Conservation (phyloP, 2,113 vertebrate genomes). For the Canis aureus region DNA sequence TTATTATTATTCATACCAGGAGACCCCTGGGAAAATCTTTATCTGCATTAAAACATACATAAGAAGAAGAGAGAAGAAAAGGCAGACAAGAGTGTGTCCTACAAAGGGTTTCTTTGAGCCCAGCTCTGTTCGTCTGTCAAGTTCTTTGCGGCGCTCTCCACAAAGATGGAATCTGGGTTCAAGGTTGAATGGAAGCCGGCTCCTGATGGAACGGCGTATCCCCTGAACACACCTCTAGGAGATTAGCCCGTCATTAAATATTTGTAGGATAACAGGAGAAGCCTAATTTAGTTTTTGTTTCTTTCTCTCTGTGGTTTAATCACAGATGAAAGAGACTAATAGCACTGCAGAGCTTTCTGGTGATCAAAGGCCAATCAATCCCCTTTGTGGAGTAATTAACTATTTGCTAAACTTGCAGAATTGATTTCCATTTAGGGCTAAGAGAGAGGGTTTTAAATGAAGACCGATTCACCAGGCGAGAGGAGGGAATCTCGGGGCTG, state of each 20-base stretch:
- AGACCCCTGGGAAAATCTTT: conserved; percentile 84
- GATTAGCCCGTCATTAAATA: conserved; percentile 93
- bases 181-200: conserved; percentile 85
- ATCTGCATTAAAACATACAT: conserved; percentile 87
- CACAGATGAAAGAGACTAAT: conserved; percentile 95
- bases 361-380: conserved; percentile 93
- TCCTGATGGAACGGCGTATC: conserved; percentile 83
- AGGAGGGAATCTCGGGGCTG: conserved; percentile 89
- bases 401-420: conserved; percentile 96
- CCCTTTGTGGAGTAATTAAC: conserved; percentile 95
- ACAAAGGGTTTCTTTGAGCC: conserved; percentile 87
- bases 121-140: conserved; percentile 81
- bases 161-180: conserved; percentile 85
- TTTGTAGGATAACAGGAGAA: conserved; percentile 93
- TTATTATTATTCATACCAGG: conserved; percentile 88
- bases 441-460: conserved; percentile 94
- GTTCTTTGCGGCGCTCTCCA: conserved; percentile 82
- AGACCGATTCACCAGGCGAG: conserved; percentile 91
- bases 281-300: conserved; percentile 95
- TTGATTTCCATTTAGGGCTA: conserved; percentile 96
- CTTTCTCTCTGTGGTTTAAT: conserved; percentile 93
- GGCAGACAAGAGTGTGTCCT: conserved; percentile 83
- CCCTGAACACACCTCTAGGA: conserved; percentile 90
- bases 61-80: conserved; percentile 86
- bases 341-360: conserved; percentile 91